Evolutionary conservation across 2,888 invertebrate genomes (phyloP).

Genomic region (Nephrotoma guestfalica): DNA sequence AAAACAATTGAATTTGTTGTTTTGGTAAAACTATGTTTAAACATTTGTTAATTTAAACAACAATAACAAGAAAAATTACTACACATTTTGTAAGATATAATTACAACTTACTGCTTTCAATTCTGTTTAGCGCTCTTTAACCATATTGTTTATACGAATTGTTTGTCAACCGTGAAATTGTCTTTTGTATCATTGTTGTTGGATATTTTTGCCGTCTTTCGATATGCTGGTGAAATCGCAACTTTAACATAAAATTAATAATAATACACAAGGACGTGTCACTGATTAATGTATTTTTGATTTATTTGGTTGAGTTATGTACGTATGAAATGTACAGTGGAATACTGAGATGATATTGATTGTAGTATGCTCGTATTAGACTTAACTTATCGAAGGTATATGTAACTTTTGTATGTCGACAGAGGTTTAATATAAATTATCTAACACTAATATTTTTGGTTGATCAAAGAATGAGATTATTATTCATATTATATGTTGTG

Average conservation of each 20-base stretch:
- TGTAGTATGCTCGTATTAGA: no score
- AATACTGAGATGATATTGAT: not conserved
- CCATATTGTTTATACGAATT: not conserved
- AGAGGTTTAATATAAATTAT: not conserved
- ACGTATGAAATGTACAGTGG: not conserved
- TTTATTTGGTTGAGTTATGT: not conserved
- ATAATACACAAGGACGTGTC: not conserved
- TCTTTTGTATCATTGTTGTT: not conserved
- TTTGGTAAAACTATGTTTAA: not conserved
- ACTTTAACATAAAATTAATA: no score
- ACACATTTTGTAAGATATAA: not conserved
- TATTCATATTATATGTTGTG: not conserved
- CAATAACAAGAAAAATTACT: not conserved
- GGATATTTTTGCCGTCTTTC: not conserved
- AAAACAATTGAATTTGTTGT: not conserved
- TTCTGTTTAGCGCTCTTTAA: not conserved
- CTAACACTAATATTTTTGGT: not conserved
- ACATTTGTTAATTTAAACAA: not conserved
- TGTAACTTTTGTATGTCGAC: not conserved
- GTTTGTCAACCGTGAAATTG: not conserved
- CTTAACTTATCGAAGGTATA: not conserved
- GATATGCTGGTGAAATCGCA: not conserved
- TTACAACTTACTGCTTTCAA: not conserved
- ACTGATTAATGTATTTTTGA: not conserved
- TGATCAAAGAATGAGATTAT: not conserved